These are phyloP conservation scores for Metellina segmentata DNA, from an alignment of 2,888 invertebrate genomes.

Conservation along the genomic window DNA sequence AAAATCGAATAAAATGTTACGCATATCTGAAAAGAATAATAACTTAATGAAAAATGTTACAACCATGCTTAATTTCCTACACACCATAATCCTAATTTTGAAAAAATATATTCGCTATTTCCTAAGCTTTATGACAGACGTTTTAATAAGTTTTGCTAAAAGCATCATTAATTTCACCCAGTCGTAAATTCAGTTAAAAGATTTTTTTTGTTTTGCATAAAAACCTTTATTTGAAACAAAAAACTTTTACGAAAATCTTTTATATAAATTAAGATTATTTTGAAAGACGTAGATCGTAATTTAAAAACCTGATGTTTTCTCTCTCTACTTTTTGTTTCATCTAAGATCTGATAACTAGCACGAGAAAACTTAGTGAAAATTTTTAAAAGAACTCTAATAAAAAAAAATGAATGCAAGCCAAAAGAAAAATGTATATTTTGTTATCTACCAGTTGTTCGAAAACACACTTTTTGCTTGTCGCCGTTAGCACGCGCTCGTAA, in stretches of 20 bases:
- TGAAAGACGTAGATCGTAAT: background rate
- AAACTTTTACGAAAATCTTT: background rate
- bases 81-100: no score
- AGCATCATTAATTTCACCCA: background rate
- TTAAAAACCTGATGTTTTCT: background rate
- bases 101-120: no score
- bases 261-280: background rate
- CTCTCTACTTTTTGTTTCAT: background rate
- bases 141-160: background rate
- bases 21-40: no score
- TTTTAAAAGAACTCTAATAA: background rate
- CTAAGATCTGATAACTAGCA: background rate
- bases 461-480: slow-evolving; percentile 11
- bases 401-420: background rate
- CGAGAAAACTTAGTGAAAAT: background rate
- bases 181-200: background rate
- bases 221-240: background rate
- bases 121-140: background rate
- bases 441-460: background rate
- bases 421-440: slow-evolving; percentile 16
- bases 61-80: no score
- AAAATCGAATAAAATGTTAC: no score
- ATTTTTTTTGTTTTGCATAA: background rate
- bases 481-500: slow-evolving; percentile 58
- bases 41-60: no score